phyloP scores from a whole-genome alignment of 1,140 invertebrate species.

The Lepidostoma basale region DNA sequence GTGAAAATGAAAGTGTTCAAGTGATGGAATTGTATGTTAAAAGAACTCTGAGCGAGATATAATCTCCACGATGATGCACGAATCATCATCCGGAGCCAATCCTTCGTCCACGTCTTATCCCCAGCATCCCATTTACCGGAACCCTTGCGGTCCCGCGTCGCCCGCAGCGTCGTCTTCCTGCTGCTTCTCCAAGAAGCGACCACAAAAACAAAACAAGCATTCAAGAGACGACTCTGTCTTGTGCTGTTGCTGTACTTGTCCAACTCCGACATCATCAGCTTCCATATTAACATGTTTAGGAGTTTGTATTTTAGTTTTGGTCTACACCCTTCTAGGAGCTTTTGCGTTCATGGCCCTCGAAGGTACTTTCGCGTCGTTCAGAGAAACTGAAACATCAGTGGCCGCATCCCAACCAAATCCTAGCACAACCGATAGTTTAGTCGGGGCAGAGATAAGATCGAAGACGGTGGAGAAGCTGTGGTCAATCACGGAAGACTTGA shows the following conservation, averaged over 20 bases:
- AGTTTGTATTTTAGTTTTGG: slow-evolving; percentile 83
- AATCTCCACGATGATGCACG: slow-evolving; percentile 36
- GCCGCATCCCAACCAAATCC: slow-evolving; percentile 67
- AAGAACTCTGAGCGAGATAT: neutral
- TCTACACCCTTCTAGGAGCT: slow-evolving; percentile 89
- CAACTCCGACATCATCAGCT: slow-evolving; percentile 48
- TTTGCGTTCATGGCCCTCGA: slow-evolving; percentile 91
- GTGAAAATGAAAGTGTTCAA: slow-evolving; percentile 6
- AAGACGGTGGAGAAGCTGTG: slow-evolving; percentile 82
- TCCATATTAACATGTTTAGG: slow-evolving; percentile 63
- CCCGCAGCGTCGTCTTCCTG: slow-evolving; percentile 34
- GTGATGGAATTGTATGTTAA: neutral
- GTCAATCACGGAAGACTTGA: slow-evolving; percentile 92
- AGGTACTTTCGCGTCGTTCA: slow-evolving; percentile 59
- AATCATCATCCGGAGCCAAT: slow-evolving; percentile 41
- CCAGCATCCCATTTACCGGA: slow-evolving; percentile 37
- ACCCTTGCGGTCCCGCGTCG: slow-evolving; percentile 27
- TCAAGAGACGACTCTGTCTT: slow-evolving; percentile 39
- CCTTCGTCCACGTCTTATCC: slow-evolving; percentile 41
- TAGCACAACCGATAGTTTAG: slow-evolving; percentile 55
- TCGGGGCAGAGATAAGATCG: slow-evolving; percentile 58
- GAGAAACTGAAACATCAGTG: slow-evolving; percentile 61
- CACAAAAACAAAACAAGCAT: slow-evolving; percentile 21
- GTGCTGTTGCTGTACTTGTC: slow-evolving; percentile 41
- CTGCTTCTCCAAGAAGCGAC: slow-evolving; percentile 34